phyloP scores from a whole-genome alignment of 2,113 vertebrate species.

The Gopherus evgoodei region DNA sequence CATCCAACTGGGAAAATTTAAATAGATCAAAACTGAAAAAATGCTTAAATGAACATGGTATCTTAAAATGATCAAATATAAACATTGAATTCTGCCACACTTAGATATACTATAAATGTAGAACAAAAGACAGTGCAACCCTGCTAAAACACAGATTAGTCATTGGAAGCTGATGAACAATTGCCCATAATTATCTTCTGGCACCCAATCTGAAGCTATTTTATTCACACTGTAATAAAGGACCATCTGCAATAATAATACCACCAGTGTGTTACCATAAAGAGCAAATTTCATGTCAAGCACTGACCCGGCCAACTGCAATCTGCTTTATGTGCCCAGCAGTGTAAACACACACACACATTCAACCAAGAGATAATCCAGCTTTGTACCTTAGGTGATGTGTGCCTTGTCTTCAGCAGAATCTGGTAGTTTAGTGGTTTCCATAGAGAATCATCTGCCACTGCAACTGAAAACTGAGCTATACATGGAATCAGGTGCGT shows the following conservation, averaged over 20 bases:
- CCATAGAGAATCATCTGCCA: constrained; percentile 93
- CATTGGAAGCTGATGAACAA: not conserved
- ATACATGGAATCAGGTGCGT: constrained; percentile 89
- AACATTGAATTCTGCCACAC: too few relatives aligned
- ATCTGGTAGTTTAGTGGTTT: constrained; percentile 95
- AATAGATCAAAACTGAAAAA: too few relatives aligned
- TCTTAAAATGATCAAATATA: too few relatives aligned
- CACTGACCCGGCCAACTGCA: not conserved
- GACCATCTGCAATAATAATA: not conserved
- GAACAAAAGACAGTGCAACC: not conserved
- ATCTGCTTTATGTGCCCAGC: not conserved
- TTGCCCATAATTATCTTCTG: not conserved
- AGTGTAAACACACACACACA: not conserved
- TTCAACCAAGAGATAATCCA: not conserved
- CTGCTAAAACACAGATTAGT: not conserved
- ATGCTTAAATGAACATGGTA: too few relatives aligned
- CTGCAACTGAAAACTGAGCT: constrained; percentile 91
- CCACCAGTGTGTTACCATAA: not conserved
- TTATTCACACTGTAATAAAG: not conserved
- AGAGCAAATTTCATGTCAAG: not conserved
- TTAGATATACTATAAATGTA: not conserved
- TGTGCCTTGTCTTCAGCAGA: constrained; percentile 91
- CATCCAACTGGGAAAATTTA: too few relatives aligned
- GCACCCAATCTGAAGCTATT: not conserved
- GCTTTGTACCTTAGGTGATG: constrained; percentile 85